Evolutionary conservation across 2,888 invertebrate genomes (phyloP), one percentile per base, ranked within the genome.

Genomic region (Patella caerulea): DNA sequence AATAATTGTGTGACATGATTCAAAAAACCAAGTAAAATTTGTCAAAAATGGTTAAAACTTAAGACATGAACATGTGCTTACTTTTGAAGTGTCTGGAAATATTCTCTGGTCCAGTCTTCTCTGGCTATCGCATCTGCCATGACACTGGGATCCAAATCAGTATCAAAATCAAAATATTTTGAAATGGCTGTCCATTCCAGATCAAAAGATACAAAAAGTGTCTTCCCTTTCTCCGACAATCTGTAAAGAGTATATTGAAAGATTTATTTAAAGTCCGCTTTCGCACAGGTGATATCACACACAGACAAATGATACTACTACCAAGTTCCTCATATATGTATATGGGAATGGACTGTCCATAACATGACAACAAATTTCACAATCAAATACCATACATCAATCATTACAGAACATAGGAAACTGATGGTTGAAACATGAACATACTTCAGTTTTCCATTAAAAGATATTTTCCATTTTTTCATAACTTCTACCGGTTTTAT

Each of bases 81-180:
- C 95, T 92, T 93, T 92, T 94, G 94, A 56, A 94, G 93, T 52
- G 92, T 93, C 76, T 94, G 92, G 87, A 95, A 96, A 89, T 95
- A 95, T 75, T 94, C 91, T 75, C 93, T 92, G 75, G 94, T 94
- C 96, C 96, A 96, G 0, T 93, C 93, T 90, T 96, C 96, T 73
- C 93, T 93, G 0, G 96, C 95, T 59, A 96, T 94, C 2, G 95
- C 95, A 81, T 94, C 93, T 71, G 96, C 95, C 86, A 96, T 92
- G 0, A 94, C 92, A 1, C 93, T 92, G 0, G 94, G 93, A 83
- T 95, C 93, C 71, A 95, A 92, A 83, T 96, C 95, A 0, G 94
- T 93, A 89, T 96, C 96, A 87, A 94, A 96, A 87, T 96, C 94
- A 90, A 96, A 96, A 89, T 94, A 93, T 0, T 93, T 93, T 54